Conservation (phyloP, 1,140 invertebrate genomes). For the Frieseomelitta varia region DNA sequence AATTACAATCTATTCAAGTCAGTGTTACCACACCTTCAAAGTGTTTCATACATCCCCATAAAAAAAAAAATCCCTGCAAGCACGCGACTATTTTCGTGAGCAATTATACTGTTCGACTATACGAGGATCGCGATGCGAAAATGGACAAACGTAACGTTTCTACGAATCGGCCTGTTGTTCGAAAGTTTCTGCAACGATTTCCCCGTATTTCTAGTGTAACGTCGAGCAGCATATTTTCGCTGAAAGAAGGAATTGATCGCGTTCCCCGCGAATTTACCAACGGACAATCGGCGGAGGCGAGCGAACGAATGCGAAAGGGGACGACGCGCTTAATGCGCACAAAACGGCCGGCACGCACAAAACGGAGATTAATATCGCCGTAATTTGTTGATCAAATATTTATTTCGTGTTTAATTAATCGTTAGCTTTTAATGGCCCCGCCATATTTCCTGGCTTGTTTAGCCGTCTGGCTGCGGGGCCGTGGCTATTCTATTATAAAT, state of each 20-base stretch:
- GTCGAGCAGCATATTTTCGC: background rate
- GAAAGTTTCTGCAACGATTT: background rate
- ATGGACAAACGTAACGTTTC: conserved; percentile 41
- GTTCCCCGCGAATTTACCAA: background rate
- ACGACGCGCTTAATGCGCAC: conserved; percentile 30
- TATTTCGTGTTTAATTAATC: conserved; percentile 80
- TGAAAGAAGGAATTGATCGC: conserved; percentile 8
- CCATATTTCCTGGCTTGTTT: conserved; percentile 70
- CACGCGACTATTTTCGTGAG: too few species aligned
- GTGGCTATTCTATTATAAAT: conserved; percentile 69
- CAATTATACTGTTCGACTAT: too few species aligned
- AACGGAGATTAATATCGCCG: conserved; percentile 77
- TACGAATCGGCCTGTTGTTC: conserved; percentile 41
- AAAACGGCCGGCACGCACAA: conserved; percentile 64
- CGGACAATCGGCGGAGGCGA: conserved; percentile 38
- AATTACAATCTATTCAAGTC: too few species aligned
- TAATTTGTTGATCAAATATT: conserved; percentile 80
- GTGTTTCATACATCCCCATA: too few species aligned
- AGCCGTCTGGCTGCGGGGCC: conserved; percentile 47
- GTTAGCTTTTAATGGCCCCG: conserved; percentile 77
- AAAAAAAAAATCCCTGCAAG: too few species aligned
- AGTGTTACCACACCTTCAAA: too few species aligned
- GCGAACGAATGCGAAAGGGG: conserved; percentile 29
- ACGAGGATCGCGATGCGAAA: background rate
- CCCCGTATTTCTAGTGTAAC: background rate